These are phyloP conservation scores for Crotalus horridus DNA, from an alignment of 2,113 vertebrate genomes.

Conservation along the genomic window DNA sequence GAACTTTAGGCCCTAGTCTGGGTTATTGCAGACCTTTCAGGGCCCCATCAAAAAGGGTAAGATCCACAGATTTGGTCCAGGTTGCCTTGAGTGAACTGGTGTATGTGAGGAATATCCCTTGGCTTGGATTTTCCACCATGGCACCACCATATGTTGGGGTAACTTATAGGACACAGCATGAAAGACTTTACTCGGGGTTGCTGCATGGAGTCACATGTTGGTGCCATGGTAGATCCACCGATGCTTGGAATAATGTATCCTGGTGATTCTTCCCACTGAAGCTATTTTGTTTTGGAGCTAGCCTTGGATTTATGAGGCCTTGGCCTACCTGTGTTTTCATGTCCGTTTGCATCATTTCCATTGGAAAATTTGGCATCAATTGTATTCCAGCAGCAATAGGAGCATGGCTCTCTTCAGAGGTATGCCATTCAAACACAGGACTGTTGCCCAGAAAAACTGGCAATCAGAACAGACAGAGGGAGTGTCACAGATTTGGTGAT, in stretches of 20 bases:
- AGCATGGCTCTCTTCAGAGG: not conserved
- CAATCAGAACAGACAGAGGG: not conserved
- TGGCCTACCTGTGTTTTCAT: not conserved
- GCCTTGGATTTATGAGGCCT: not conserved
- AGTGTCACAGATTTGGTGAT: not conserved
- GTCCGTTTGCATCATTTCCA: not conserved
- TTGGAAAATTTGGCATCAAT: not conserved
- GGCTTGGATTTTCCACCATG: not conserved
- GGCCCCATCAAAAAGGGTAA: too few relatives aligned
- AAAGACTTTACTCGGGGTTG: not conserved
- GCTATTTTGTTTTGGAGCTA: not conserved
- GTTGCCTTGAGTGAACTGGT: not conserved
- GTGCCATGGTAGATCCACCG: not conserved
- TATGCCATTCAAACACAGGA: not conserved
- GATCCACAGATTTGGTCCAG: not conserved
- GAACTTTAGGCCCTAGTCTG: not conserved
- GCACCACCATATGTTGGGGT: not conserved
- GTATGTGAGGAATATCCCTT: not conserved
- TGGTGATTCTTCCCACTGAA: not conserved
- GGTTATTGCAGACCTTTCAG: not conserved
- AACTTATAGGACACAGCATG: not conserved
- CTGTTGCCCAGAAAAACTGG: slow-evolving; percentile 3
- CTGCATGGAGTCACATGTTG: not conserved
- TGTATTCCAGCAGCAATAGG: not conserved
- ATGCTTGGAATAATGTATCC: not conserved